phyloP scores from a whole-genome alignment of 2,113 vertebrate genomes.

The Phainopepla nitens region DNA sequence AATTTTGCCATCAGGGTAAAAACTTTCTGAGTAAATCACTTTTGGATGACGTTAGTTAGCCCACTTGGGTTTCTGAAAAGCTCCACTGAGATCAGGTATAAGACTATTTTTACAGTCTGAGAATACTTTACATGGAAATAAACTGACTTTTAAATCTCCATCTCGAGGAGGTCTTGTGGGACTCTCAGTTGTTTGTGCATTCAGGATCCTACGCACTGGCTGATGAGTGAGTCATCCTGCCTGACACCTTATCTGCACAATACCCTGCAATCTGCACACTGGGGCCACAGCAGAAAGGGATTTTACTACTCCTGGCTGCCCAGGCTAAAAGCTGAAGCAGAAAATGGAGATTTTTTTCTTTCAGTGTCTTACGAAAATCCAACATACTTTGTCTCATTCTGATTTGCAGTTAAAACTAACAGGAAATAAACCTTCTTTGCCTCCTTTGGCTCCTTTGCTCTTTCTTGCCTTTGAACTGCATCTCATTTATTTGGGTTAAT shows the following conservation, averaged over 20 bases:
- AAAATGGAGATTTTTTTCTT: not conserved
- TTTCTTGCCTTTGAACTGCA: not conserved
- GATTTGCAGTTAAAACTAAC: not conserved
- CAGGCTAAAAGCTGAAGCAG: not conserved
- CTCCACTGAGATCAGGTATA: not conserved
- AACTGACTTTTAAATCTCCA: slow-evolving; percentile 13
- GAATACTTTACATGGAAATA: slow-evolving; percentile 19
- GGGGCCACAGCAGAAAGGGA: not conserved
- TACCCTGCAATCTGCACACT: not conserved
- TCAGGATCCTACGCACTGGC: not conserved
- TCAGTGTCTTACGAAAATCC: not conserved
- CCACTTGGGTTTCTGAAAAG: not conserved
- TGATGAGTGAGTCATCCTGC: slow-evolving; percentile 52
- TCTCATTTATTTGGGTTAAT: not conserved
- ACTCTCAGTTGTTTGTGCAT: slow-evolving; percentile 8
- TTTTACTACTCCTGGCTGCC: not conserved
- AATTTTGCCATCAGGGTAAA: not conserved
- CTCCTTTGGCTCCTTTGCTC: not conserved
- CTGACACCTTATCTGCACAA: slow-evolving; percentile 5
- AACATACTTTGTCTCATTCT: not conserved
- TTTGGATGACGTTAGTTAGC: not conserved
- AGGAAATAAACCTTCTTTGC: not conserved
- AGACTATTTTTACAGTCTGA: slow-evolving; percentile 28
- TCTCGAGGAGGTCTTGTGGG: not conserved
- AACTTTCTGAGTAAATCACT: not conserved